These are phyloP conservation scores for Autographa gamma DNA, from an alignment of 2,888 invertebrate species.

Conservation along the genomic window DNA sequence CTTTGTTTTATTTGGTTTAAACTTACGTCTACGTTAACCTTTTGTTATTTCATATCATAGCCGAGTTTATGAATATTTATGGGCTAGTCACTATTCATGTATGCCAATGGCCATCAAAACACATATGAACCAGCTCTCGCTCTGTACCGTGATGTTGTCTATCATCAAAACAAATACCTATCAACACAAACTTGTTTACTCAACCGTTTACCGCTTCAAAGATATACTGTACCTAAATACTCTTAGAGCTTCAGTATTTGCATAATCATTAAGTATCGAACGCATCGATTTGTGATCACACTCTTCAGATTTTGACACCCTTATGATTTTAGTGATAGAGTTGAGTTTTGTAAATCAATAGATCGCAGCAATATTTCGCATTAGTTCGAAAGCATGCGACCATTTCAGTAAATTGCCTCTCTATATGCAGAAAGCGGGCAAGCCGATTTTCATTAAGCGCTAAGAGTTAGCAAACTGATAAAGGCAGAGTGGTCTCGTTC, in stretches of 20 bases:
- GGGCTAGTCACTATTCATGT: background rate
- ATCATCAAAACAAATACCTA: conserved; percentile 25
- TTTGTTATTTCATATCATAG: background rate
- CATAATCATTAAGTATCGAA: conserved; percentile 76
- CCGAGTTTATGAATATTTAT: background rate
- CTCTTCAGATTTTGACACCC: conserved; percentile 14
- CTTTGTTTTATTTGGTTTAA: background rate
- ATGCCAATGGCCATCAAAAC: background rate
- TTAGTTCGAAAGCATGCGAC: conserved; percentile 77
- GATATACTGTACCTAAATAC: conserved; percentile 70
- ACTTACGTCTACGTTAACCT: background rate
- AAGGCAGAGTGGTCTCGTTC: conserved; percentile 65
- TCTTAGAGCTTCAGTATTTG: conserved; percentile 72
- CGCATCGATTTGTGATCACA: conserved; percentile 53
- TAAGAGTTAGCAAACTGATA: conserved; percentile 69
- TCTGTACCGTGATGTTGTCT: background rate
- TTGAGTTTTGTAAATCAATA: conserved; percentile 48
- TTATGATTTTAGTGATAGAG: conserved; percentile 35
- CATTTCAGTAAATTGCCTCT: conserved; percentile 83
- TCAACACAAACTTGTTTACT: conserved; percentile 26
- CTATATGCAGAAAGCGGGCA: conserved; percentile 83
- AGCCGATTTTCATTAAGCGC: conserved; percentile 84
- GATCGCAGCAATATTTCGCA: conserved; percentile 72
- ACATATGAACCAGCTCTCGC: background rate
- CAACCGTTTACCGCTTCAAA: conserved; percentile 62